These are phyloP conservation scores for Natator depressus DNA, from an alignment of 2,113 vertebrate genomes.

Conservation along the genomic window DNA sequence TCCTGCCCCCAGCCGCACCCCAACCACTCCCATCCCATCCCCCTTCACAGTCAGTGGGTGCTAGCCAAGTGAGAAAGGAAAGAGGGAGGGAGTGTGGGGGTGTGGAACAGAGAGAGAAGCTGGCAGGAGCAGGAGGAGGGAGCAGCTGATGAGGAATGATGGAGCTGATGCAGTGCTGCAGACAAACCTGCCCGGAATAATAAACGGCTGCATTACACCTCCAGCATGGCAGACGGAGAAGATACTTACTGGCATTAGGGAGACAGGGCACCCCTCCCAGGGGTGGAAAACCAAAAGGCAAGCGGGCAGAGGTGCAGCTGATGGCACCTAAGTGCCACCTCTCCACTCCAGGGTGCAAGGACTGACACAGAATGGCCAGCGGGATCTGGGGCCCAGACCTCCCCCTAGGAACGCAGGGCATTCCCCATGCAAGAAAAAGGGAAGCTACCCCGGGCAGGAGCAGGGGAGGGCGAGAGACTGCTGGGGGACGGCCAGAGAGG, in stretches of 20 bases:
- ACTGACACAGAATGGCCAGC: rapidly evolving
- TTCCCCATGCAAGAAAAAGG: rapidly evolving
- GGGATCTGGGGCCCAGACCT: background rate
- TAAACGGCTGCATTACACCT: constrained; percentile 49
- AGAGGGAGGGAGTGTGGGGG: background rate
- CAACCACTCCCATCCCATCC: background rate
- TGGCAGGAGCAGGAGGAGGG: background rate
- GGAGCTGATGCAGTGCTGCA: constrained; percentile 56
- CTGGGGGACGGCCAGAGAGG: background rate
- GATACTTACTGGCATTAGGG: rapidly evolving
- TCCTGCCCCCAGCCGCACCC: background rate
- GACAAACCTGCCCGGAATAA: constrained; percentile 75
- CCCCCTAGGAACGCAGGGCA: background rate
- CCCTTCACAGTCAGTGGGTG: background rate
- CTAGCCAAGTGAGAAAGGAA: background rate
- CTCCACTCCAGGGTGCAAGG: background rate
- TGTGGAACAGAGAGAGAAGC: background rate
- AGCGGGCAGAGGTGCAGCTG: background rate
- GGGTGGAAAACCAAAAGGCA: background rate
- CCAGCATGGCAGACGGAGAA: constrained; percentile 22
- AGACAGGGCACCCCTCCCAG: background rate
- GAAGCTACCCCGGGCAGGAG: background rate
- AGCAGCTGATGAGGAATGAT: constrained; percentile 37
- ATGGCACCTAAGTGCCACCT: background rate
- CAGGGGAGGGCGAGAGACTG: background rate